These are phyloP conservation scores for Nudaria mundana DNA, from an alignment of 2,888 invertebrate genomes.

Conservation along the genomic window DNA sequence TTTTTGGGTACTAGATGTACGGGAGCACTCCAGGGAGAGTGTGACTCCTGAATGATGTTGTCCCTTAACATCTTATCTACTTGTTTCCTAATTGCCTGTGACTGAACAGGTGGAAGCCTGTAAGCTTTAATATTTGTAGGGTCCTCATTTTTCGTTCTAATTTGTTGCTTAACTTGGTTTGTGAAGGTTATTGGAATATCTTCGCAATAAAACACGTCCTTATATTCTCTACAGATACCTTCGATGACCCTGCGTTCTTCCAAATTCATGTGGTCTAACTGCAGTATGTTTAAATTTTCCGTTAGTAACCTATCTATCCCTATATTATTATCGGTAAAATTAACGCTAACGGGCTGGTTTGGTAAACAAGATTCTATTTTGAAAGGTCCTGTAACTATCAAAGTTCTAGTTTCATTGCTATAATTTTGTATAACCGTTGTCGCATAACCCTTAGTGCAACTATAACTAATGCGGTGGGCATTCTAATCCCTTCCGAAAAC, in stretches of 20 bases:
- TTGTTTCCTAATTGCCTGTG: slow-evolving; percentile 22
- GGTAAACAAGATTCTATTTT: neutral
- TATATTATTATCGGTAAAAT: too few species aligned
- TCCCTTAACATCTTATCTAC: slow-evolving; percentile 27
- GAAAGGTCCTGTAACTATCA: neutral
- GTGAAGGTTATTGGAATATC: neutral
- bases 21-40: too few species aligned
- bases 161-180: neutral
- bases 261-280: too few species aligned
- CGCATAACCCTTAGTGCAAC: neutral
- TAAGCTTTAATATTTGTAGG: slow-evolving; percentile 3
- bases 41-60: too few species aligned
- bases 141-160: neutral
- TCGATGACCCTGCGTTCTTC: neutral
- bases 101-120: neutral
- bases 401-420: neutral
- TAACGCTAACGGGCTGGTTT: neutral
- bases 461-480: neutral
- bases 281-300: too few species aligned
- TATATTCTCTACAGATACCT: neutral
- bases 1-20: too few species aligned
- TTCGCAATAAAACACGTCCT: neutral
- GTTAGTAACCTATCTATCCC: too few species aligned
- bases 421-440: neutral
- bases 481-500: too few species aligned